phyloP scores from a whole-genome alignment of 2,888 invertebrate species.

The Biston stratarius region DNA sequence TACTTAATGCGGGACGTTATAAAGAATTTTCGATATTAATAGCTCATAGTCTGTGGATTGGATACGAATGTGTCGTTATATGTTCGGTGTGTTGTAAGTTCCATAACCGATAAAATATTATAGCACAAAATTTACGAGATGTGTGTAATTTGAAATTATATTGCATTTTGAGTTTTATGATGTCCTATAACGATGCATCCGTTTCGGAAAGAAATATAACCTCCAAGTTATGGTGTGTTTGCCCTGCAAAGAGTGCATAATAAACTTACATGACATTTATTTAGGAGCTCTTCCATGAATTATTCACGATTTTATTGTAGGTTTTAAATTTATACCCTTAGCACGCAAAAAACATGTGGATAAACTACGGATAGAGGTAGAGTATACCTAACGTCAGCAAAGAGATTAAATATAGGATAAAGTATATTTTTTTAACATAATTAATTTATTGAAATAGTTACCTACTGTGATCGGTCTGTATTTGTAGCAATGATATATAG shows the following conservation, averaged over 20 bases:
- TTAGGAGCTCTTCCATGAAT: conserved; percentile 14
- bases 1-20: conserved; percentile 14
- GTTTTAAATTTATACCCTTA: conserved; percentile 2
- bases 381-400: no score
- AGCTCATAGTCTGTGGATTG: conserved; percentile 27
- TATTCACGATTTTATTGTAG: conserved; percentile 16
- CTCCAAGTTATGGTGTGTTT: conserved; percentile 31
- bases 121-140: conserved; percentile 50
- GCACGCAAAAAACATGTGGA: neutral
- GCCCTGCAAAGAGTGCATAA: conserved; percentile 26
- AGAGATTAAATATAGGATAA: no score
- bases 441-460: no score
- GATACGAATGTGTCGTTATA: conserved; percentile 20
- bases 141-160: conserved; percentile 48
- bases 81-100: conserved; percentile 39
- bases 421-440: no score
- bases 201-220: conserved; percentile 48
- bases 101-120: conserved; percentile 50
- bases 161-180: conserved; percentile 51
- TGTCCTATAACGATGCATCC: conserved; percentile 50
- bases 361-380: neutral
- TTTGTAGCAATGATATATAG: no score
- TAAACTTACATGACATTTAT: conserved; percentile 27
- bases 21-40: conserved; percentile 25
- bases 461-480: no score